These are phyloP conservation scores for Stomorhina lunata DNA, from an alignment of 2,888 invertebrate species.

Conservation along the genomic window DNA sequence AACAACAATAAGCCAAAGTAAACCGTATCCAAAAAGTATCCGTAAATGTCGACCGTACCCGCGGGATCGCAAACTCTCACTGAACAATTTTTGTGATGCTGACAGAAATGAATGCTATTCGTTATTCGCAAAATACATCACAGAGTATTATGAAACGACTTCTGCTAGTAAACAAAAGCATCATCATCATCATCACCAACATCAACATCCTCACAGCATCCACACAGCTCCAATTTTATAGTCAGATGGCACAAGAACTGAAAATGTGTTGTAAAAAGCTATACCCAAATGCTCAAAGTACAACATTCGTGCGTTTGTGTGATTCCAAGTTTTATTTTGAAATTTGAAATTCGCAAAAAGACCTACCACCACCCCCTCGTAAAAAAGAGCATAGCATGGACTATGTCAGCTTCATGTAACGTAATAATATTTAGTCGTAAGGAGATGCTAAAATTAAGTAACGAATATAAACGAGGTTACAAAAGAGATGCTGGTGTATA, in stretches of 20 bases:
- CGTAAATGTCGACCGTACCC: conserved; percentile 79
- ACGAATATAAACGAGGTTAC: conserved; percentile 30
- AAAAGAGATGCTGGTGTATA: conserved; percentile 7
- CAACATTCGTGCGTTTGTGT: neutral
- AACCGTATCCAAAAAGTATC: conserved; percentile 64
- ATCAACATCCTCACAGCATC: conserved; percentile 27
- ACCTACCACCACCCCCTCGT: neutral
- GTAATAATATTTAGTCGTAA: neutral
- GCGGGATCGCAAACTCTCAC: conserved; percentile 80
- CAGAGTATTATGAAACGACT: conserved; percentile 26
- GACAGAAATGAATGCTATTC: conserved; percentile 70
- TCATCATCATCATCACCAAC: too few relatives aligned
- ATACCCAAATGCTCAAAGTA: neutral
- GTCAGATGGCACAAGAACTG: conserved; percentile 15
- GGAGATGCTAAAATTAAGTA: neutral
- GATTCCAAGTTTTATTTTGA: neutral
- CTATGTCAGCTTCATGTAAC: conserved; percentile 31
- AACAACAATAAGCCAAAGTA: conserved; percentile 19
- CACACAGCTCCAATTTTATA: conserved; percentile 9
- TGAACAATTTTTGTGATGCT: conserved; percentile 79
- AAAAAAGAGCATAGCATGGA: neutral
- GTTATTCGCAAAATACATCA: conserved; percentile 41
- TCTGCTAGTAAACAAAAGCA: conserved; percentile 29
- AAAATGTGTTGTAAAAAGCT: conserved; percentile 24
- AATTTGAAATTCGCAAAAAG: neutral